Evolutionary conservation across 2,113 vertebrate species (phyloP).

Genomic region (Nibea coibor): DNA sequence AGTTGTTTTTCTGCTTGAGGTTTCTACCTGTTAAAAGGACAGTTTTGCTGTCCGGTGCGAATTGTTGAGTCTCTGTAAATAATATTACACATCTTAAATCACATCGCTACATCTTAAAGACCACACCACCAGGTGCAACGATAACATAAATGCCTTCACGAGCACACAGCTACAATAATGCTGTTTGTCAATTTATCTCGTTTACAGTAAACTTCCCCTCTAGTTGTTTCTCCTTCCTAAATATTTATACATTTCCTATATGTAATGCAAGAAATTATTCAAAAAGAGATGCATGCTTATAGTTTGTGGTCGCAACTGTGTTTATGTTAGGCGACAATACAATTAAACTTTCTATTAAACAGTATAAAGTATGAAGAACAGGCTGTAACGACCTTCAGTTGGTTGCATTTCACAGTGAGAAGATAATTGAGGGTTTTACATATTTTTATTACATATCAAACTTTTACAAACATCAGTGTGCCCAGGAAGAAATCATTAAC

Average conservation of each 20-base stretch:
- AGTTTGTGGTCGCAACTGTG: neutral
- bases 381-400: neutral
- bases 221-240: neutral
- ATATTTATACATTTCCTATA: neutral
- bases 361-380: neutral
- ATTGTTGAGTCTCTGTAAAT: too few species aligned
- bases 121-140: too few species aligned
- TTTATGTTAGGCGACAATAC: neutral
- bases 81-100: too few species aligned
- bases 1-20: too few species aligned
- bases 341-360: neutral
- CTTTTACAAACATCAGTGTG: conserved; percentile 15
- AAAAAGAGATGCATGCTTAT: neutral
- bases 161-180: too few species aligned
- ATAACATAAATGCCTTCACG: too few species aligned
- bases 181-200: neutral
- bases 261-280: neutral
- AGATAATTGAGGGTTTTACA: neutral
- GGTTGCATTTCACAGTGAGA: neutral
- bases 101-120: too few species aligned
- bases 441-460: conserved; percentile 34
- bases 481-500: conserved; percentile 22
- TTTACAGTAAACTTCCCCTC: neutral
- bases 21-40: too few species aligned
- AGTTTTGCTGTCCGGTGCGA: too few species aligned